Conservation (phyloP, 2,797 vertebrate species). For the Danio kyathit region DNA sequence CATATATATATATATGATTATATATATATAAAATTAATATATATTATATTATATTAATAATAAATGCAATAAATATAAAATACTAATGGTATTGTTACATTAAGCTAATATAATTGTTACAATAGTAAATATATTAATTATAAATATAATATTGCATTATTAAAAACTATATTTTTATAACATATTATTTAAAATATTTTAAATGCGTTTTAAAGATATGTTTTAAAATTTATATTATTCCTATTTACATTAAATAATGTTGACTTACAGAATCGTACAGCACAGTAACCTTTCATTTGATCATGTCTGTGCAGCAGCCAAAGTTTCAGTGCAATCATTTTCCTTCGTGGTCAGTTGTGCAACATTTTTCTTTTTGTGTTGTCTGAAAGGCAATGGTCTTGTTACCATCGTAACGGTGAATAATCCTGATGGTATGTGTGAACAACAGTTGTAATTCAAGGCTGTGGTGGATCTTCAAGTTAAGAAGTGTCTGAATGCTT, state of each 20-base stretch:
- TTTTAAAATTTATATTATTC: too few relatives aligned
- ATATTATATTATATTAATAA: too few relatives aligned
- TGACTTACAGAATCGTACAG: neutral
- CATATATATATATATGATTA: too few relatives aligned
- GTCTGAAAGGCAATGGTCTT: slow-evolving; percentile 46
- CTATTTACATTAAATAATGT: neutral
- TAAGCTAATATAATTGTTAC: too few relatives aligned
- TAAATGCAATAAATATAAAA: too few relatives aligned
- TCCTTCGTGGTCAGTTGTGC: slow-evolving; percentile 43
- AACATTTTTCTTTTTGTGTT: slow-evolving; percentile 38
- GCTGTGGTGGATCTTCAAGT: slow-evolving; percentile 12
- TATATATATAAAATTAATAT: too few relatives aligned
- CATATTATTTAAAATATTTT: too few relatives aligned
- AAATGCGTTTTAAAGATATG: too few relatives aligned
- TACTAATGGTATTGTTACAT: too few relatives aligned
- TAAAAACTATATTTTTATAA: too few relatives aligned
- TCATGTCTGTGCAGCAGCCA: slow-evolving; percentile 11
- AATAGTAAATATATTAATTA: too few relatives aligned
- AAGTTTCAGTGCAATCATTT: slow-evolving; percentile 28
- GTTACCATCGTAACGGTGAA: slow-evolving; percentile 54
- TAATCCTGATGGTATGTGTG: slow-evolving; percentile 56
- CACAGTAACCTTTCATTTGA: neutral
- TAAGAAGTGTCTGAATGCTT: slow-evolving; percentile 28
- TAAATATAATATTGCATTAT: too few relatives aligned
- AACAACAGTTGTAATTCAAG: slow-evolving; percentile 51